Conservation (phyloP, 92 coral and sea anemone species). For the Epizoanthus fatuus region DNA sequence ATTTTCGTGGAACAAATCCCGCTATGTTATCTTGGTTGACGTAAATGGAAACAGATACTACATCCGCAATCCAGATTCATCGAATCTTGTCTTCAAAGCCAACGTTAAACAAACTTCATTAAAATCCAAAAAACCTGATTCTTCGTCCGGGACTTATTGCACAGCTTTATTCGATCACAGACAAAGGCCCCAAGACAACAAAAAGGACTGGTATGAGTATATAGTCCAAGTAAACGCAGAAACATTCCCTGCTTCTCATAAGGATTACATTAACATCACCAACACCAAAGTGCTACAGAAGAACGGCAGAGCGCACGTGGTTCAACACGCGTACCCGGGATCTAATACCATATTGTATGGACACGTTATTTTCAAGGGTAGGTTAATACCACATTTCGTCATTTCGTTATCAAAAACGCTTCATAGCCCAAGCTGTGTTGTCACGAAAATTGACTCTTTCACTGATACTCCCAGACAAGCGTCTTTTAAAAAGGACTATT, state of each 20-base stretch:
- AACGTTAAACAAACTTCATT: constrained; percentile 10
- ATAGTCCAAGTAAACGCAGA: constrained; percentile 26
- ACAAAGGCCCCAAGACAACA: not conserved
- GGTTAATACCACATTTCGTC: no score
- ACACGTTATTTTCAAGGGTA: no score
- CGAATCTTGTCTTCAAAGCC: constrained; percentile 5
- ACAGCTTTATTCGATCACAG: constrained; percentile 31
- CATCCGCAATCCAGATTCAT: not conserved
- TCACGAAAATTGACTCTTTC: no score
- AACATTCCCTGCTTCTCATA: no score
- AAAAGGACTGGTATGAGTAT: not conserved
- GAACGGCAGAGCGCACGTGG: no score
- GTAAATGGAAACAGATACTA: constrained; percentile 37
- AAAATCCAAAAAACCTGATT: not conserved
- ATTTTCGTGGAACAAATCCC: constrained; percentile 1
- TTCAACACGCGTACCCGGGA: no score
- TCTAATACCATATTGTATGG: no score
- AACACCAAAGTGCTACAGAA: not conserved
- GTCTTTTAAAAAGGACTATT: no score
- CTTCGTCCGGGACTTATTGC: constrained; percentile 4
- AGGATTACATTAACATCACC: not conserved
- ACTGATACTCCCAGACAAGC: no score
- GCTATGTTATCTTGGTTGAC: constrained; percentile 15
- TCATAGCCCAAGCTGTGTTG: no score
- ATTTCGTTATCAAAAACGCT: no score